Percentiles rank a stretch among this genome's conserved stretches.
These are phyloP conservation scores for Capitella teleta DNA, from an alignment of 1,140 invertebrate species.

Conservation along the genomic window DNA sequence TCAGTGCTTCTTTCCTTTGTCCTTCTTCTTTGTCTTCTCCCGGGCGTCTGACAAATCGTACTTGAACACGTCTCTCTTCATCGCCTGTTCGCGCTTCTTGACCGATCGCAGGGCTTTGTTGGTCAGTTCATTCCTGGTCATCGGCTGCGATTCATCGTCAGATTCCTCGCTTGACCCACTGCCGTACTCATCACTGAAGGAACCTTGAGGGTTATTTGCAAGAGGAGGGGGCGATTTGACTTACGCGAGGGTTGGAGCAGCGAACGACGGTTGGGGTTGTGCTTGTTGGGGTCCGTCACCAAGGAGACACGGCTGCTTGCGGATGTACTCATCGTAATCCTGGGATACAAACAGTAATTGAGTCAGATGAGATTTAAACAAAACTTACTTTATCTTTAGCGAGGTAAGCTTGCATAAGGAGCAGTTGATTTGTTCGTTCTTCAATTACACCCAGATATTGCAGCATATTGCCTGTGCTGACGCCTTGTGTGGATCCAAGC, in stretches of 20 bases:
- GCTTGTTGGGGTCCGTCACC: conserved; percentile 33
- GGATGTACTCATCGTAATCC: not conserved
- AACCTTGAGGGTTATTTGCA: not conserved
- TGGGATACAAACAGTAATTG: not conserved
- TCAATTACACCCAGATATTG: conserved; percentile 43
- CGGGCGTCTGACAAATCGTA: conserved; percentile 33
- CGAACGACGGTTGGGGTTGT: conserved; percentile 20
- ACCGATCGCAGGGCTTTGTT: conserved; percentile 39
- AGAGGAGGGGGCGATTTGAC: conserved; percentile 9
- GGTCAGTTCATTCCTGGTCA: conserved; percentile 35
- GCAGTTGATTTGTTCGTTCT: conserved; percentile 39
- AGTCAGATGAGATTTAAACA: not conserved
- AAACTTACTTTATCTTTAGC: conserved; percentile 25
- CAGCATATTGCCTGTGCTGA: conserved; percentile 39
- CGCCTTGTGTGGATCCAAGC: conserved; percentile 33
- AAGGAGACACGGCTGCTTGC: conserved; percentile 25
- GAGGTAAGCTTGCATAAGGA: conserved; percentile 33
- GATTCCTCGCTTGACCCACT: conserved; percentile 33
- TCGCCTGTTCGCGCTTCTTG: conserved; percentile 35
- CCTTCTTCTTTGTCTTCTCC: conserved; percentile 30
- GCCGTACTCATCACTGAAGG: conserved; percentile 28
- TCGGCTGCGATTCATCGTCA: conserved; percentile 34
- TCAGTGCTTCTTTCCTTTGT: not conserved
- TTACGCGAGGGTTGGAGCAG: conserved; percentile 36
- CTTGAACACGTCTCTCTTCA: conserved; percentile 28